Evolutionary conservation across 2,888 invertebrate species (phyloP), one percentile per base, ranked within the genome.

Genomic region (Xanthia togata): DNA sequence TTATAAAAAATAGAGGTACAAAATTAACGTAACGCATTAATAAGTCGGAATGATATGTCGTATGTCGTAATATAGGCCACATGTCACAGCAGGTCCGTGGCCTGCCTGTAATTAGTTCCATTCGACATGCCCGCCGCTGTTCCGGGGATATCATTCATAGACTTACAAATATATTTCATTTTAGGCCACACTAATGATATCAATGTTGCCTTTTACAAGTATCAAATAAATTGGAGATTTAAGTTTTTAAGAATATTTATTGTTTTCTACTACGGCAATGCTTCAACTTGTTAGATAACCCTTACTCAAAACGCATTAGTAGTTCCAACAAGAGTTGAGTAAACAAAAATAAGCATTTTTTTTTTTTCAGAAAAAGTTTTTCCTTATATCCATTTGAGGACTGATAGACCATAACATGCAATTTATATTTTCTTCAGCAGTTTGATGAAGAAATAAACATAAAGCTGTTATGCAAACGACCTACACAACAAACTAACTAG

Each of bases 61-160:
- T 88, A 84, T 86, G 84, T 81, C 85, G 87, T 90, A 88, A 91
- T 90, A 88, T 87, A 84, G 89, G 92, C 95, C 95, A 96, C 94
- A 95, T 95, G 96, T 95, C 95, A 92, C 92, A 90, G 90, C 91
- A 89, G 88, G 90, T 91, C 89, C 89, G 89, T 88, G 87, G 89
- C 89, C 87, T 88, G 89, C 85, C 91, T 87, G 93, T 94, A 96
- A 96, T 96, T 96, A 96, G 92, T 92, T 83, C 79, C 81, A 96
- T 96, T 96, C 90, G 96, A 90, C 82, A 94, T 91, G 94, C 93
- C 91, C 88, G 82, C 79, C 81, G 84, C 89, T 87, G 93, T 94
- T 95, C 94, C 94, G 93, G 93, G 90, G 86, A 87, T 88, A 87
- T 89, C 83, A 88, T 76, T 89, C 90, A 89, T 80, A 89, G 84